A percentile compares a stretch with the other conserved stretches of the same genome.
Evolutionary conservation across 2,888 invertebrate genomes (phyloP).

Genomic region (Drosophila algonquin): DNA sequence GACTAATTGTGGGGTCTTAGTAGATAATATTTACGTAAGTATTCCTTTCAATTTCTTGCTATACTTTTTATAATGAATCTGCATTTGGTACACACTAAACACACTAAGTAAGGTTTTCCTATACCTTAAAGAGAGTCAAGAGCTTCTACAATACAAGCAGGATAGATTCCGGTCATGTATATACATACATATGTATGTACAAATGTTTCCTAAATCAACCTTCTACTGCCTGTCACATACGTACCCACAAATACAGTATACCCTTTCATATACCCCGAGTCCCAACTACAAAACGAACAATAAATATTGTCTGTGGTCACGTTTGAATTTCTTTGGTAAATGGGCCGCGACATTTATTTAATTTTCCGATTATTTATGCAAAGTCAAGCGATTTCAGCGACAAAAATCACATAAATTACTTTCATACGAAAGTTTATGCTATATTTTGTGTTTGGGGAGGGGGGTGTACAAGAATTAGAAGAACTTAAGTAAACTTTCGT

Average conservation of each 20-base stretch:
- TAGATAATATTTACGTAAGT: too few relatives aligned
- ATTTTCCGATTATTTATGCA: conserved; percentile 14
- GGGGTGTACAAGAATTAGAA: background rate
- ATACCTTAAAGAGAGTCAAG: too few relatives aligned
- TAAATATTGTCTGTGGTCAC: conserved; percentile 69
- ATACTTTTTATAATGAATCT: too few relatives aligned
- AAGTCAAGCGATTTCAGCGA: conserved; percentile 30
- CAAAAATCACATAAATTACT: conserved; percentile 63
- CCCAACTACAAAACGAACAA: conserved; percentile 12
- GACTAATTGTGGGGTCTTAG: too few relatives aligned
- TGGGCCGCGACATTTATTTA: conserved; percentile 53
- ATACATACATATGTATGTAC: too few relatives aligned
- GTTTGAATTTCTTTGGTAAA: conserved; percentile 59
- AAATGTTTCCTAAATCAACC: too few relatives aligned
- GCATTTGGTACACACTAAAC: too few relatives aligned
- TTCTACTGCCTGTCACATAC: background rate
- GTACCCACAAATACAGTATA: background rate
- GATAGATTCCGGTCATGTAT: too few relatives aligned
- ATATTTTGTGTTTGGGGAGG: background rate
- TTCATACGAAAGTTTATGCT: background rate
- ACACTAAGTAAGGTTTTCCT: too few relatives aligned
- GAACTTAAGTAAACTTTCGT: background rate
- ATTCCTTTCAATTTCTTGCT: too few relatives aligned
- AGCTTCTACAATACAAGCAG: too few relatives aligned
- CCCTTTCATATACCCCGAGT: background rate